Evolutionary conservation across 37 sponge, comb jelly and placozoan genomes (phyloP), one percentile per base, ranked within the genome.

Genomic region (Haliclona indistincta): DNA sequence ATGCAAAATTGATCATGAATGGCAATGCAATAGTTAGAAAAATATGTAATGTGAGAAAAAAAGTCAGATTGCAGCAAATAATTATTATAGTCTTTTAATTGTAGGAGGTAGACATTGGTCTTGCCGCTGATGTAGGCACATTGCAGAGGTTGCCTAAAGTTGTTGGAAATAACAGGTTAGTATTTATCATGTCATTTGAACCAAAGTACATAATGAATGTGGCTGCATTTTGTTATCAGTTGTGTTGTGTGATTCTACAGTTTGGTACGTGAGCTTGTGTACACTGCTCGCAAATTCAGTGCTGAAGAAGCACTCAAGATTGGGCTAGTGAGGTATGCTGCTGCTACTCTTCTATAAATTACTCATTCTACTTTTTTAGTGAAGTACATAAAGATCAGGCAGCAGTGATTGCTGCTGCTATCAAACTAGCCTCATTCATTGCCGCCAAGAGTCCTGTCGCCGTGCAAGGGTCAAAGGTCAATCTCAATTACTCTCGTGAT

Each of bases 401-500:
- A 13, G 69, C 67, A 41, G 38, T 84, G 61, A 54, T 87, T 26
- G 68, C 81, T 35, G 87, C 74, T 35, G 95, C 84, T 19, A 25
- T 97, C 64, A 56, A 78, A 17, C 33, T 92, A 35, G 95, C 94
- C 6, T 49, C 75, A 0, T 23, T 42, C 45, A 94, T 97, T n/a
- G 92, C 95, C 17, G 64, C 68, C 42, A 94, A 94, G 79, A 97
- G 98, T 47, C 98, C 98, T 2, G 90, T 97, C 29, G 98, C 98
- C 20, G 81, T 97, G 29, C 87, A 78, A 52, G 93, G 87, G 22
- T 88, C 91, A 30, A 97, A 97, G 78, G 56, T 68, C 63, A 94
- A 89, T 67, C 66, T 97, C 52, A 77, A 75, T 74, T 97, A 86
- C 71, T 87, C 94, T n/a, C 75, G 97, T 2, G 97, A 97, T 60